Evolutionary conservation across 2,888 invertebrate species (phyloP), one percentile per base, ranked within the genome.

Genomic region (Pogonocherus hispidulus): DNA sequence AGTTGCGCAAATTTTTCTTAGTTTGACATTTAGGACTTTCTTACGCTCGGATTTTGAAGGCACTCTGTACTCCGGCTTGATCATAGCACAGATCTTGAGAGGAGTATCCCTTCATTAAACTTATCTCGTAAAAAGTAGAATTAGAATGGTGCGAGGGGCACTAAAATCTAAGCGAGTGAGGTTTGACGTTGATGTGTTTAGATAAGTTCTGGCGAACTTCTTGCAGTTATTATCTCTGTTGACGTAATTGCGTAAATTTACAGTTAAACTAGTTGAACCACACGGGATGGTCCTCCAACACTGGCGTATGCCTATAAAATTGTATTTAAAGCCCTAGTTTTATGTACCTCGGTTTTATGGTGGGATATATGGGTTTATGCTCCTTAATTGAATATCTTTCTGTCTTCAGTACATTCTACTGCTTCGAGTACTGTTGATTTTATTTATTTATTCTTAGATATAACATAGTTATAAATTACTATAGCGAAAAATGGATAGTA

Each of bases 161-260:
- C 52, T 32, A 32, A 18, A 35, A 52, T 16, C 14, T 27, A 5
- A 18, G 23, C 49, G 22, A 22, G 2, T 14, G 32, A 32, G 14
- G 52, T 32, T 52, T 27, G 22, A 52, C 32, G 8, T 35, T 52
- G 52, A 52, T 35, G 19, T 52, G 18, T 32, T 52, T 52, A 18
- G 52, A 23, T 51, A 14, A 51, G 14, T 23, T 14, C 5, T 3
- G 27, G 18, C 32, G 19, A 52, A 52, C 32, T 52, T 52, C 52
- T 52, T 52, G 52, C 32, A 52, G 32, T 52, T 32, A 52, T 18
- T 18, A 32, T 52, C 4, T 14, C 16, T 16, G 52, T 16, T 19
- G 18, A 52, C 16, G 41, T 52, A 52, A 52, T 52, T 52, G 27
- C 32, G 19, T 52, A 32, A 52, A 52, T 52, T 35, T 52, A 9